Percentiles rank a stretch among this genome's conserved stretches.
phyloP scores from a whole-genome alignment of 2,888 invertebrate species.

The Sarcophaga rosellei region DNA sequence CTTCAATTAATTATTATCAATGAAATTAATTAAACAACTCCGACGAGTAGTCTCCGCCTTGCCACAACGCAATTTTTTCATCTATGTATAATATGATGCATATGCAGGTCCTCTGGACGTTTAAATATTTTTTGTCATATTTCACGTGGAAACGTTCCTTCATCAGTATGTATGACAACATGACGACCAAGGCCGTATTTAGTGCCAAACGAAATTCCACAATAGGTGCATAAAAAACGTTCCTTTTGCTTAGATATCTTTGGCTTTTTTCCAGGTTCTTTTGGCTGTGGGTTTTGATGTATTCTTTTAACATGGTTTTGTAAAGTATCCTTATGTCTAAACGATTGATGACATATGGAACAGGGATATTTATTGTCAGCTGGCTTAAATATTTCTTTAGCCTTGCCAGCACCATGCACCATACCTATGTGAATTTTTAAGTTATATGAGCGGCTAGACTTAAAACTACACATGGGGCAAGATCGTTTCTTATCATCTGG shows the following conservation, averaged over 20 bases:
- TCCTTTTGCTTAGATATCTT: slow-evolving; percentile 43
- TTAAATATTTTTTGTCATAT: slow-evolving; percentile 81
- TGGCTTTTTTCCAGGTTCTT: not conserved
- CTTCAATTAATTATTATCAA: no score
- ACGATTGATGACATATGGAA: slow-evolving; percentile 22
- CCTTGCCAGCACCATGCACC: slow-evolving; percentile 27
- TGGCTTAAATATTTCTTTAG: slow-evolving; percentile 19
- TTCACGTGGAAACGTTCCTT: slow-evolving; percentile 73
- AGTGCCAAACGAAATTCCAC: slow-evolving; percentile 58
- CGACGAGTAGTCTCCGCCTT: slow-evolving; percentile 58
- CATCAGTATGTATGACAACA: slow-evolving; percentile 84
- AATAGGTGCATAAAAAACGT: slow-evolving; percentile 58
- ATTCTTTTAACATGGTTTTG: slow-evolving; percentile 32
- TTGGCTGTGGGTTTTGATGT: slow-evolving; percentile 23
- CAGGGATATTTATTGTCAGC: slow-evolving; percentile 13
- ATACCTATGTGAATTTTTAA: slow-evolving; percentile 42
- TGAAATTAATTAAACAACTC: no score
- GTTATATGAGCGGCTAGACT: slow-evolving; percentile 22
- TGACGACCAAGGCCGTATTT: slow-evolving; percentile 60
- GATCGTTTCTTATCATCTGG: slow-evolving; percentile 40
- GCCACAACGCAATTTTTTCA: slow-evolving; percentile 72
- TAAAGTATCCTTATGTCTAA: slow-evolving; percentile 25
- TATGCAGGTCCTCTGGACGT: slow-evolving; percentile 86
- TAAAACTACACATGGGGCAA: slow-evolving; percentile 33
- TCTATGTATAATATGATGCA: slow-evolving; percentile 84